Evolutionary conservation across 2,113 vertebrate genomes (phyloP).

Genomic region (Hipposideros armiger): DNA sequence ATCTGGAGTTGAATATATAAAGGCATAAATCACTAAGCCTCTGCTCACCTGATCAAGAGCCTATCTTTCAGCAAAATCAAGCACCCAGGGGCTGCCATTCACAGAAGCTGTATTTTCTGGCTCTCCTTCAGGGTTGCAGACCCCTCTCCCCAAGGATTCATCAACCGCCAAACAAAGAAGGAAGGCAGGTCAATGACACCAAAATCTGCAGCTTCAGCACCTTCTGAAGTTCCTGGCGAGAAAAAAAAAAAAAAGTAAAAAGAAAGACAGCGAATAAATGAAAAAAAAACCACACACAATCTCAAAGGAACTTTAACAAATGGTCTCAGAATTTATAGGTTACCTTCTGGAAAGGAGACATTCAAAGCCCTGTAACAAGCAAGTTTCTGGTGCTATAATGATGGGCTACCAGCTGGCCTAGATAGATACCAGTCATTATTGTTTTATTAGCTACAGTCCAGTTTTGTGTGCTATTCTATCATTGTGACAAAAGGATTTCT

Average conservation of each 20-base stretch:
- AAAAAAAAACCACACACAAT: neutral
- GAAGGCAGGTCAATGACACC: conserved; percentile 80
- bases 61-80: conserved; percentile 80
- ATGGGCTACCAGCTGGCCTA: neutral
- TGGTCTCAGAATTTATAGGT: conserved; percentile 57
- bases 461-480: neutral
- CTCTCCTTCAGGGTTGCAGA: conserved; percentile 75
- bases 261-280: neutral
- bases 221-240: conserved; percentile 55
- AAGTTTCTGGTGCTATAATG: neutral
- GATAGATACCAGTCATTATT: neutral
- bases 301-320: conserved; percentile 53
- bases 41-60: conserved; percentile 75
- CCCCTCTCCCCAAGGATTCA: conserved; percentile 73
- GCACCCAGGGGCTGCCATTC: conserved; percentile 9
- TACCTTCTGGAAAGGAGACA: conserved; percentile 27
- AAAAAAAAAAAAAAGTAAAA: conserved; percentile 9
- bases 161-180: conserved; percentile 79
- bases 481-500: conserved; percentile 23
- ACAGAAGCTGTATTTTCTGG: conserved; percentile 74
- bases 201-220: conserved; percentile 80
- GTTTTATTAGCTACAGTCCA: conserved; percentile 33
- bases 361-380: neutral
- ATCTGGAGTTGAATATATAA: conserved; percentile 70
- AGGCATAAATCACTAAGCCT: conserved; percentile 84